Evolutionary conservation across 2,888 invertebrate genomes (phyloP), one percentile per base, ranked within the genome.

Genomic region (Drosophila putrida): DNA sequence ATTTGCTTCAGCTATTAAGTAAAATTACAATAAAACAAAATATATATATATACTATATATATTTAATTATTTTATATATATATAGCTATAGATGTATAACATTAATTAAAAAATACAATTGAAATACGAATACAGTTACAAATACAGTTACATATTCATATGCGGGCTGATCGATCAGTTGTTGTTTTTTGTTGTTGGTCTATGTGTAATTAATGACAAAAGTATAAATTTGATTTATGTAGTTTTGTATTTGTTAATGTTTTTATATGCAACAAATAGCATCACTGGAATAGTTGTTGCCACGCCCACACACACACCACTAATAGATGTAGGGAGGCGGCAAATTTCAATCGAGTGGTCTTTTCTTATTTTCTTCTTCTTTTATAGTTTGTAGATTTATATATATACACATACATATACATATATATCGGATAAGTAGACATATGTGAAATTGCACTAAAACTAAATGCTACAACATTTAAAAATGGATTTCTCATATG

Each of bases 401-500:
- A 46, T 62, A 47, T 54, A 46, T 57, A 43, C 50, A 59, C 49
- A 41, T 20, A 39, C 61, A 51, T 50, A 54, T 51, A 55, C 58
- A 35, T 47, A 58, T 71, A 69, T 65, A n/a, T 64, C 53, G 54
- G 70, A 70, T 78, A 71, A 67, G 74, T 89, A 84, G 80, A 79
- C 77, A 80, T 81, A 68, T 77, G 82, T 87, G 85, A 89, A 86
- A 86, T 86, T 86, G 88, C 89, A 86, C 86, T 86, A 86, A 74
- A 85, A 88, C 88, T 86, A 86, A 80, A 85, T 82, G 76, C 86
- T 86, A 86, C 85, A 89, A 89, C 89, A 89, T 86, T 85, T 82
- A 89, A 88, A 89, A 89, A 87, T 79, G 77, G 74, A 79, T 80
- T 69, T 62, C 38, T 60, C 44, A 55, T 62, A 63, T 62, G 36